Evolutionary conservation across 2,113 vertebrate genomes (phyloP), one percentile per base, ranked within the genome.

Genomic region (Glareola pratincola): DNA sequence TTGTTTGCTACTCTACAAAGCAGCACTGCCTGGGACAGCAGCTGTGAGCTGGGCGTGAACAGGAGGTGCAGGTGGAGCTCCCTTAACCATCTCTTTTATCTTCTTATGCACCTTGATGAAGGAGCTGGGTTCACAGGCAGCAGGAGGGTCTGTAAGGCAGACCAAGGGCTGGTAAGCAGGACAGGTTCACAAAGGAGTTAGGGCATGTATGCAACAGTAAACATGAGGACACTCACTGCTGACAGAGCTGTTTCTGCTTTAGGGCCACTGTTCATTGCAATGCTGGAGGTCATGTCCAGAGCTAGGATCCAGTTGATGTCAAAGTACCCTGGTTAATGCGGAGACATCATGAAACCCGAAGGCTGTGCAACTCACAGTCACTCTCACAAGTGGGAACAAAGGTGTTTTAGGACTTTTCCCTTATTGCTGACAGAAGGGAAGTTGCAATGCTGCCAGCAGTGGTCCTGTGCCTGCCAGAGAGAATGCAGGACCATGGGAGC

Each of bases 61-160:
- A 48, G n/a, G 60, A 41, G 24, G 12, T 39, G 24, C 41, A 39
- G 14, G 14, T 47, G 14, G 21, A 63, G 20, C 9, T 29, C 48
- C 34, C 17, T 71, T 45, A 45, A 45, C 34, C 29, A 10, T 26
- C 9, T 23, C 48, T 41, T 63, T 23, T 34, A 16, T 60, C 29
- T 6, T 41, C 45, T 84, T 10, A 34, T 18, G 21, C 34, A 53
- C 8, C 12, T 39, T 45, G 13, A 26, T 1, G 1, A n/a, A 19
- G 13, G 19, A 74, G 7, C 14, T 39, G 36, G 8, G 34, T 37
- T 74, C 7, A 4, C 23, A 20, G 1, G 1, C 6, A 2, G 7
- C 48, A 34, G 24, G 32, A 45, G 39, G 30, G 21, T 34, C 56
- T 34, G 27, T 43, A 56, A 69, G 22, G 21, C 15, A 50, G 39